Evolutionary conservation across 2,888 invertebrate genomes (phyloP).

Genomic region (Colletes collaris): DNA sequence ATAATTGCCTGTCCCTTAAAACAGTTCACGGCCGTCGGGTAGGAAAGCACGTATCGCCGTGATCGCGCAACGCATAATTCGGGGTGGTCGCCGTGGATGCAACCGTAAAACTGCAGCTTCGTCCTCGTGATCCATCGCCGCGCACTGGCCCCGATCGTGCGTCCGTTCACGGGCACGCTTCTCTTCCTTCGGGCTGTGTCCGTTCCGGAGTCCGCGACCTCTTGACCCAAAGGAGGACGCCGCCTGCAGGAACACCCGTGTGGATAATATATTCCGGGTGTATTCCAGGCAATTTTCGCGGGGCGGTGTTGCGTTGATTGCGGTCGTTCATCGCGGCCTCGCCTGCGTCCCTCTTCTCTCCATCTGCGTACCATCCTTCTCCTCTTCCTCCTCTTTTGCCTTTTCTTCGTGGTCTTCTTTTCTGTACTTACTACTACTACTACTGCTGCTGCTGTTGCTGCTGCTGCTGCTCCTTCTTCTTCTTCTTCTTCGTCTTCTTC

Average conservation of each 20-base stretch:
- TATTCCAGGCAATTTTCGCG: slow-evolving; percentile 79
- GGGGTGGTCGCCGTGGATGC: slow-evolving; percentile 53
- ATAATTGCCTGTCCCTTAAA: slow-evolving; percentile 18
- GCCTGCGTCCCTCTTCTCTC: slow-evolving; percentile 60
- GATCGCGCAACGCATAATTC: slow-evolving; percentile 37
- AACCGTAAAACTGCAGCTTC: slow-evolving; percentile 32
- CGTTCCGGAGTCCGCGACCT: slow-evolving; percentile 67
- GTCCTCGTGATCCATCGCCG: slow-evolving; percentile 56
- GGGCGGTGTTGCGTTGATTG: slow-evolving; percentile 81
- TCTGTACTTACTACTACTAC: slow-evolving; percentile 8
- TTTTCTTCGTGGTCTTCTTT: slow-evolving; percentile 22
- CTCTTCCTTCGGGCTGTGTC: slow-evolving; percentile 67
- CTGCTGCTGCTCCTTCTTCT: slow-evolving; percentile 22
- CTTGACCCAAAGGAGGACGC: slow-evolving; percentile 69
- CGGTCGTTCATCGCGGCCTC: slow-evolving; percentile 79
- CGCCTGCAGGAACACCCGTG: slow-evolving; percentile 68
- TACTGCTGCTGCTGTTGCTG: neutral
- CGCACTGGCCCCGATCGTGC: slow-evolving; percentile 49
- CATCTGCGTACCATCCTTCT: slow-evolving; percentile 17
- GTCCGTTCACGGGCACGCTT: slow-evolving; percentile 68
- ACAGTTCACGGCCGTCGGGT: neutral
- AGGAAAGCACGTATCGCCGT: slow-evolving; percentile 18
- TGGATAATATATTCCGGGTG: slow-evolving; percentile 78
- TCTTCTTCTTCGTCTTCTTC: slow-evolving; percentile 13
- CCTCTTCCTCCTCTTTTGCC: slow-evolving; percentile 8